Base-by-base conservation (phyloP, 2,888 invertebrate genomes). In the Pocota personata region DNA sequence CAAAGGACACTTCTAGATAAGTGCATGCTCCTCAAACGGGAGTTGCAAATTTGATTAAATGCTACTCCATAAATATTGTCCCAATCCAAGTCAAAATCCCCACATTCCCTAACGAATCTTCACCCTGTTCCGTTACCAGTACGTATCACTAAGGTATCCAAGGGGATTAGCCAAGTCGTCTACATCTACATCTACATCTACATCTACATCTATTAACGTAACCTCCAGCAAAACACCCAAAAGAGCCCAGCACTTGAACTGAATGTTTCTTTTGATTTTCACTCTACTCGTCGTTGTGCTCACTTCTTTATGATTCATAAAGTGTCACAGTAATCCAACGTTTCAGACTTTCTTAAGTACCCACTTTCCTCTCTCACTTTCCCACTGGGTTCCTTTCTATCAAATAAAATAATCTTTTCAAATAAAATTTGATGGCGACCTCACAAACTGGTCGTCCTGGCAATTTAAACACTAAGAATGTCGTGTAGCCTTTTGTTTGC, bases 261-360 rank as follows among this genome's bases (percentile, higher is more conserved):
- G 12, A 64, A 48, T 55, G 58, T 58, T 75, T 35, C 55, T 50
- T 69, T 37, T 46, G 67, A 69, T 75, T 78, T 78, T 62, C 66
- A 62, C 60, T 62, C 30, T 14, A 8, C 30, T 48, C 40, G 40
- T 73, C n/a, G 50, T 62, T 40, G 58, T 43, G 32, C 16, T 43
- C 30, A 62, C 27, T 32, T 50, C 50, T 75, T 71, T 84, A 75
- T 69, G 79, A 78, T 75, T 78, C 73, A 84, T 78, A 84, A 83
- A 83, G 66, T 55, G 67, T 52, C 66, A 67, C 40, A 52, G 64
- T 50, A 64, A 79, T 84, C 60, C 77, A 62, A 58, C 50, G 21
- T 60, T 77, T 75, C 62, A 75, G 69, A 64, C 69, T 35, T 60
- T 62, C 57, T 75, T 62, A 84, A 73, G 73, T 50, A 32, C 40